These are phyloP conservation scores for Chymomyza procnemis DNA, from an alignment of 2,888 invertebrate species.

Conservation along the genomic window DNA sequence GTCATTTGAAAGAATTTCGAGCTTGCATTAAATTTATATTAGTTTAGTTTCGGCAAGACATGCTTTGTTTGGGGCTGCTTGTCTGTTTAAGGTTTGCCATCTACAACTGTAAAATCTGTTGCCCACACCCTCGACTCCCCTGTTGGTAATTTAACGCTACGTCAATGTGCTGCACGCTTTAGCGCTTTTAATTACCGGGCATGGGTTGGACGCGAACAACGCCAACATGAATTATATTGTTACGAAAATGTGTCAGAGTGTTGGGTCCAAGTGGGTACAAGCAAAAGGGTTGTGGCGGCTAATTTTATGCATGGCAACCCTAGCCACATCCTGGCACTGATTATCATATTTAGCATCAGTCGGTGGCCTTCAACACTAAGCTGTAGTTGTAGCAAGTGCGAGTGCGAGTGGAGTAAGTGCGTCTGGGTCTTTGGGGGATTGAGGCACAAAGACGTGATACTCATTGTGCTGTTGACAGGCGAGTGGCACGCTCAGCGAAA, in stretches of 20 bases:
- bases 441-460: constrained; percentile 32
- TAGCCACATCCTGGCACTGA: constrained; percentile 15
- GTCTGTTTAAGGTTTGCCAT: background rate
- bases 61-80: background rate
- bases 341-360: constrained; percentile 29
- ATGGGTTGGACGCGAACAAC: constrained; percentile 11
- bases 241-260: constrained; percentile 17
- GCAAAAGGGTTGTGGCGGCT: constrained; percentile 2
- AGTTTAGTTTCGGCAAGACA: background rate
- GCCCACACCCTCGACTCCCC: background rate
- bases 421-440: constrained; percentile 3
- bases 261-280: background rate
- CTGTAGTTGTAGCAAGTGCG: background rate
- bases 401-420: background rate
- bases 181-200: constrained; percentile 30
- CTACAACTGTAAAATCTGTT: background rate
- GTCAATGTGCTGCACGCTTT: constrained; percentile 18
- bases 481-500: constrained; percentile 28
- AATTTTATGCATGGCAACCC: constrained; percentile 24
- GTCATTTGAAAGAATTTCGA: background rate
- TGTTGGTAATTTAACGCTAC: constrained; percentile 10
- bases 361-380: constrained; percentile 7
- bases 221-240: constrained; percentile 34
- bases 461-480: constrained; percentile 38
- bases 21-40: background rate